phyloP scores from a whole-genome alignment of 2,888 invertebrate species.

The Cyrtodaria siliqua region DNA sequence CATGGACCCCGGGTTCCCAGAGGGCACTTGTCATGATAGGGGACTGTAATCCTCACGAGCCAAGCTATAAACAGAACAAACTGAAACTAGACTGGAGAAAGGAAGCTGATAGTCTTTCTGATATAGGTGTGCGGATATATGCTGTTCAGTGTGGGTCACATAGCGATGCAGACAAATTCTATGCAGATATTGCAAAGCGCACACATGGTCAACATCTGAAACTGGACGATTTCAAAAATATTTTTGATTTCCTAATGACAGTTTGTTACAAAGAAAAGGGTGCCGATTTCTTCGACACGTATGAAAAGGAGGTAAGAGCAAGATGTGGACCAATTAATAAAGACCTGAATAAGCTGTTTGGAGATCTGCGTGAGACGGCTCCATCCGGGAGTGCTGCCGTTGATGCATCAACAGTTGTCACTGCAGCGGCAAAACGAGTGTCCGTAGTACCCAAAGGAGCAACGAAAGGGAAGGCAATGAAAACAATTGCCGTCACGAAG shows the following conservation, averaged over 20 bases:
- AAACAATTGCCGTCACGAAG: slow-evolving; percentile 2
- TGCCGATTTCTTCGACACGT: slow-evolving; percentile 61
- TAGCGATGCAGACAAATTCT: slow-evolving; percentile 65
- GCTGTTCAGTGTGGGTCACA: slow-evolving; percentile 64
- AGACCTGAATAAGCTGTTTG: slow-evolving; percentile 72
- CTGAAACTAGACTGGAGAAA: slow-evolving; percentile 78
- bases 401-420: background rate
- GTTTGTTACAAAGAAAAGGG: slow-evolving; percentile 83
- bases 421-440: too few relatives aligned
- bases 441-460: too few relatives aligned
- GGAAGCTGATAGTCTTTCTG: slow-evolving; percentile 70
- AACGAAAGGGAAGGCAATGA: background rate
- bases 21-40: slow-evolving; percentile 83
- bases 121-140: slow-evolving; percentile 73
- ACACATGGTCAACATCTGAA: slow-evolving; percentile 79
- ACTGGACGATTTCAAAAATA: slow-evolving; percentile 76
- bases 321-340: slow-evolving; percentile 65
- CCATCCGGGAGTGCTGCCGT: background rate
- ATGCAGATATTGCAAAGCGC: slow-evolving; percentile 68
- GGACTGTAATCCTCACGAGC: slow-evolving; percentile 81
- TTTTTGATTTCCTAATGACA: slow-evolving; percentile 83
- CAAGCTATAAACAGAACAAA: slow-evolving; percentile 69
- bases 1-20: slow-evolving; percentile 81
- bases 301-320: slow-evolving; percentile 74
- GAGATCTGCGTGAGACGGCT: slow-evolving; percentile 55